Evolutionary conservation across 2,797 vertebrate species (phyloP), one percentile per base, ranked within the genome.

Genomic region (Notolabrus celidotus): DNA sequence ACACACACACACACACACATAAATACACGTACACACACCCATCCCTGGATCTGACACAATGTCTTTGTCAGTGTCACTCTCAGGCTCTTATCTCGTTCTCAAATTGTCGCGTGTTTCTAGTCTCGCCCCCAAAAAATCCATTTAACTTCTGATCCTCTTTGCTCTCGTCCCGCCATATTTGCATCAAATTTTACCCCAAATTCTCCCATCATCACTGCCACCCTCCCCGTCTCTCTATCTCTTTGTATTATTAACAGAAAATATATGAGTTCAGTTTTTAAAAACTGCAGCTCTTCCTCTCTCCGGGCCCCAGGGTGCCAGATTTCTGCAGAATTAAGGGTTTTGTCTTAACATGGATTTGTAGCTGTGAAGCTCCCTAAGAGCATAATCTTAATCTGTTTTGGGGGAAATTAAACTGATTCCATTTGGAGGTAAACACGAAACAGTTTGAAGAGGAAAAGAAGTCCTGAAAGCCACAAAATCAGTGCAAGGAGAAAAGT

Each of bases 71-170:
- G 47, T 29, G 59, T 56, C 23, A 36, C 70, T 82, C 55, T 72
- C 65, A 47, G 61, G 17, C 71, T 84, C 58, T 76, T 43, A 82
- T 74, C 79, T 25, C 7, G 0, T 77, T 43, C 67, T 74, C 39
- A 71, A 75, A 83, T 73, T 1, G 10, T 53, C 52, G 49, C 61
- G 8, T 74, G 54, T 73, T 70, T 73, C 80, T 54, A 62, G 82
- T 83, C 80, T 72, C 33, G 38, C 31, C 1, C 14, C n/a, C 20
- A 59, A 77, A 58, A 66, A 61, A 71, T 50, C 66, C 70, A 57
- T 79, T 78, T 85, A 7, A 50, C 53, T 62, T 80, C 49, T 74
- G 65, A 76, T 69, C 68, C 69, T 56, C 69, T 77, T 50, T 67
- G 60, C 29, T 77, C 22, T 15, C 2, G 39, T 55, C 43, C 71